phyloP scores from a whole-genome alignment of 2,888 invertebrate genomes.

The Pandemis corylana region DNA sequence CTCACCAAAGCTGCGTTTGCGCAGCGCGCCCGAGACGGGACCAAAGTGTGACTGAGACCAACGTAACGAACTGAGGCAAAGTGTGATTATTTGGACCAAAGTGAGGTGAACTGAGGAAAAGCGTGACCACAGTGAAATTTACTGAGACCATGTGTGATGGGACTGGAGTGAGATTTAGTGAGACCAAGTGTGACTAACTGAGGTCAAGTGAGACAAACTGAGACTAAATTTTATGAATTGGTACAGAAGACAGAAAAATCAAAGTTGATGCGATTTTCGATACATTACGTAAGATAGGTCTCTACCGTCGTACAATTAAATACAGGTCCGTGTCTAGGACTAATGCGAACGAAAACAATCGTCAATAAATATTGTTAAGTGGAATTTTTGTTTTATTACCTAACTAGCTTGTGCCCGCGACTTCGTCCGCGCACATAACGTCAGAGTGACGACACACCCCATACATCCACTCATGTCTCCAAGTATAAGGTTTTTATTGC shows the following conservation, averaged over 20 bases:
- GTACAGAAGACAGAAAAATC: too few species aligned
- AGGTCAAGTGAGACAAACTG: too few species aligned
- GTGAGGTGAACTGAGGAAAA: background rate
- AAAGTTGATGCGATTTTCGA: too few species aligned
- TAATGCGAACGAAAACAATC: background rate
- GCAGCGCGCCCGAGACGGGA: background rate
- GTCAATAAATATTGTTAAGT: background rate
- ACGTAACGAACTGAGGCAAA: background rate
- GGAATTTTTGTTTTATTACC: background rate
- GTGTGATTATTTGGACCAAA: background rate
- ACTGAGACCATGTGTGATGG: background rate
- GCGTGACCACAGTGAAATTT: background rate
- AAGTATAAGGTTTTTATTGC: too few species aligned
- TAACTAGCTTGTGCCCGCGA: too few species aligned
- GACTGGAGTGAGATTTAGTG: background rate
- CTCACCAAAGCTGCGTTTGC: constrained; percentile 29
- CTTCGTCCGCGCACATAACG: too few species aligned
- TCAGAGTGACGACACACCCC: too few species aligned
- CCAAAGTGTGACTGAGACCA: constrained; percentile 5
- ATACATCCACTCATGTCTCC: too few species aligned
- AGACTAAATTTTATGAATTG: too few species aligned
- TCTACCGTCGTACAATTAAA: too few species aligned
- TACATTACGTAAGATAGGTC: too few species aligned
- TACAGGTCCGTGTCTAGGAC: background rate
- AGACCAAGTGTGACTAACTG: too few species aligned